Conservation (phyloP, 2,797 vertebrate genomes). For the Limnodromus scolopaceus region DNA sequence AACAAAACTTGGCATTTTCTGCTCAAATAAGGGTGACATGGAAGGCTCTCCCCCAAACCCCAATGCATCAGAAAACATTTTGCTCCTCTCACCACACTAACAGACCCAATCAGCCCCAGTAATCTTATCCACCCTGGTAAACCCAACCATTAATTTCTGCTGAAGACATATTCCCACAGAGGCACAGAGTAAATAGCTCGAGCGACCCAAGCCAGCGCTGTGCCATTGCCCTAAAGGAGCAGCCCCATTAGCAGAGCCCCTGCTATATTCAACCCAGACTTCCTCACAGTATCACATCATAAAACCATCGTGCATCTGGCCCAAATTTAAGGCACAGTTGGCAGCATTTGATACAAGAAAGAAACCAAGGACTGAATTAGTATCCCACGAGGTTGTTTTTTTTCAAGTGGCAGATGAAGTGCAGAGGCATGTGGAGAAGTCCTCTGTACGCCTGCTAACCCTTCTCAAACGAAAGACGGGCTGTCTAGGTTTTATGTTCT, state of each 20-base stretch:
- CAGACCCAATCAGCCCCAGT: neutral
- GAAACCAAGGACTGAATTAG: conserved; percentile 76
- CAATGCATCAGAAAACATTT: neutral
- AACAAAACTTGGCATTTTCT: neutral
- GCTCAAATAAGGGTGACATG: neutral
- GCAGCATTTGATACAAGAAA: conserved; percentile 73
- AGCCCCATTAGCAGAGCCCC: conserved; percentile 24
- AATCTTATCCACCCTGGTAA: neutral
- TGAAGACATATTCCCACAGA: neutral
- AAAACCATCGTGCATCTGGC: conserved; percentile 73
- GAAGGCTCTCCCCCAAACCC: neutral
- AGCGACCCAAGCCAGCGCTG: neutral
- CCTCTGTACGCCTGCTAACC: neutral
- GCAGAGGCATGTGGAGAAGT: conserved; percentile 52
- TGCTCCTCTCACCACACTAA: neutral
- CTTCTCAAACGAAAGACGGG: conserved; percentile 40
- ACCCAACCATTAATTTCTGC: neutral
- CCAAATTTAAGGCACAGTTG: conserved; percentile 74
- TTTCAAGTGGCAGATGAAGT: conserved; percentile 58
- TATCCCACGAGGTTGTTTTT: conserved; percentile 56
- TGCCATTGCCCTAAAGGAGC: conserved; percentile 6
- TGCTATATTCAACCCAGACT: conserved; percentile 57
- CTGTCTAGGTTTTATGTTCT: conserved; percentile 49
- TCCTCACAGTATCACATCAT: conserved; percentile 71
- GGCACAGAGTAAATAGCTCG: neutral